Conservation (phyloP, 2,888 invertebrate genomes). For the Hypercompe scribonia region DNA sequence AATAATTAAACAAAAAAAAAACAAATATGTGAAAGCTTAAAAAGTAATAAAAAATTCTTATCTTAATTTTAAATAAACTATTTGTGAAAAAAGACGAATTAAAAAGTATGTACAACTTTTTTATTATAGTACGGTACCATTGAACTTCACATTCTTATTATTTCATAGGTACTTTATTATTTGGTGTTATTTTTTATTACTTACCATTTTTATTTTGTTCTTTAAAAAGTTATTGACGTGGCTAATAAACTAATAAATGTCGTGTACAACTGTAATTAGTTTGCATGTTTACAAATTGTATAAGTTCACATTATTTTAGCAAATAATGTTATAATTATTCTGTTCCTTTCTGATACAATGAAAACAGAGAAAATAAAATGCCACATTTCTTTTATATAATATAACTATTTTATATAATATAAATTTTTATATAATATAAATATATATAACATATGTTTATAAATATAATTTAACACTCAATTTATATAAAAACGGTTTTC, state of each 20-base stretch:
- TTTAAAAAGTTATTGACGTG: not conserved
- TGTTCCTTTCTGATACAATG: not conserved
- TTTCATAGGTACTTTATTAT: too few relatives aligned
- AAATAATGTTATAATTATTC: not conserved
- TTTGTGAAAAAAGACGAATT: not conserved
- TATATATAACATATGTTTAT: too few relatives aligned
- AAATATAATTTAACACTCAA: constrained; percentile 10
- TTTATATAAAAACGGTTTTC: constrained; percentile 27
- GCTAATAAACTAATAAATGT: not conserved
- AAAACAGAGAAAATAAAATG: not conserved
- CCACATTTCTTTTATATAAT: not conserved
- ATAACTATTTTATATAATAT: too few relatives aligned
- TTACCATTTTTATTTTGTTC: not conserved
- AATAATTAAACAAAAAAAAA: not conserved
- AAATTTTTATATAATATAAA: too few relatives aligned
- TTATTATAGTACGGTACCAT: not conserved
- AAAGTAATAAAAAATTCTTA: not conserved
- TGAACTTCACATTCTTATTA: not conserved
- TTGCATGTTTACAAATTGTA: not conserved
- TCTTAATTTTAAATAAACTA: not conserved
- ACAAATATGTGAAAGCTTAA: not conserved
- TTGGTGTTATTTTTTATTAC: too few relatives aligned
- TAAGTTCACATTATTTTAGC: not conserved
- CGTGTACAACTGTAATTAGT: not conserved
- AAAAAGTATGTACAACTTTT: not conserved